Base-by-base conservation (phyloP, 2,113 vertebrate species). In the Poeciliopsis retropinna region DNA sequence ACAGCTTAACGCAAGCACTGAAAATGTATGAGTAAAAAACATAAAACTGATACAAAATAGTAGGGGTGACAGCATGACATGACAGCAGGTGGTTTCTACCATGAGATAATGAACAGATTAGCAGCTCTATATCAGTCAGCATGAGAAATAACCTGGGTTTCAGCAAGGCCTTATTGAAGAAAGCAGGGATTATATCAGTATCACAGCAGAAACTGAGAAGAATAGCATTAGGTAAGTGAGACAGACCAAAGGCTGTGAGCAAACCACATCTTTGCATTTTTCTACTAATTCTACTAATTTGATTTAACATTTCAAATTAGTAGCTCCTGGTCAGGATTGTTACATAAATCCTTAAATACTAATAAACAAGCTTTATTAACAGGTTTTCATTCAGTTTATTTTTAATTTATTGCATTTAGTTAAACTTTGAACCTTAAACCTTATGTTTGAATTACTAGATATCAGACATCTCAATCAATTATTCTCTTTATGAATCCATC, bases 41-140 rank as follows among this genome's bases (percentile, higher is more conserved):
- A 9, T 19, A 8, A 9, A 28, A 47, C 44, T 28, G 12, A 28
- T 30, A 3, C 9, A 30, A 68, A 30, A 30, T 13, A 25, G 41
- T 22, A 6, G 17, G 5, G 8, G 47, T n/a, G n/a, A n/a, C n/a
- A n/a, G n/a, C n/a, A n/a, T n/a, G n/a, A n/a, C n/a, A 9, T 51
- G 66, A 31, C 66, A 68, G 28, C 66, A 51, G 66, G 66, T 68
- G 66, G 41, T 22, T 51, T 51, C 30, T 17, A 51, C 29, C 17
- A 15, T 51, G 28, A 30, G 28, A 68, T 68, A 25, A 67, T 44
- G n/a, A 31, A 39, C 15, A 15, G 66, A 68, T 68, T 41, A 67
- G n/a, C n/a, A 14, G 14, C 27, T 34, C 64, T 67, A 37, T 39
- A 30, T 67, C 39, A 19, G 14, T 67, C 37, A 44, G 7, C 14